phyloP scores from a whole-genome alignment of 2,797 vertebrate genomes.

The Thripadectes ignobilis region DNA sequence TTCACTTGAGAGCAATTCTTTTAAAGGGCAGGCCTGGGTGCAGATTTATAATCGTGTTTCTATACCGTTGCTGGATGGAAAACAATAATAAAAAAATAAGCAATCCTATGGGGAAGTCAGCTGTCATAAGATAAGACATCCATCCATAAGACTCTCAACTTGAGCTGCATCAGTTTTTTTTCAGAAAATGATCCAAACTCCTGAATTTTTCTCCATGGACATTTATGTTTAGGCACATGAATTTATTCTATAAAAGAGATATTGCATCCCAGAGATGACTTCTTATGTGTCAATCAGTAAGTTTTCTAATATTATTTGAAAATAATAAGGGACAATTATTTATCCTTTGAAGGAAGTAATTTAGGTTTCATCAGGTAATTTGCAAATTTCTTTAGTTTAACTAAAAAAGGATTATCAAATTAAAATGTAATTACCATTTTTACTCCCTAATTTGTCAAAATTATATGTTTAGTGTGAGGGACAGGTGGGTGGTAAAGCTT shows the following conservation, averaged over 20 bases:
- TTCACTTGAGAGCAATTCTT: slow-evolving; percentile 2
- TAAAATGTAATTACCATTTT: slow-evolving; percentile 67
- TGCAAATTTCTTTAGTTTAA: slow-evolving; percentile 70
- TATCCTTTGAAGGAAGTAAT: slow-evolving; percentile 63
- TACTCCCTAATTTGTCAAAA: slow-evolving; percentile 65
- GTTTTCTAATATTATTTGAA: slow-evolving; percentile 55
- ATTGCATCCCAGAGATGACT: not conserved
- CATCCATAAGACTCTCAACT: not conserved
- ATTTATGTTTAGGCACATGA: not conserved
- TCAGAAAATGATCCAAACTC: not conserved
- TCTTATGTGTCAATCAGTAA: slow-evolving; percentile 43
- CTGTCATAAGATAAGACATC: not conserved
- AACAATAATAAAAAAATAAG: not conserved
- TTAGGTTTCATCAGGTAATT: slow-evolving; percentile 62
- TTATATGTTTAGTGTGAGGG: slow-evolving; percentile 64
- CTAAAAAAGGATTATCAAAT: slow-evolving; percentile 71
- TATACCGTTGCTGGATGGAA: not conserved
- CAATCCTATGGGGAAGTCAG: not conserved
- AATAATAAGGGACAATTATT: slow-evolving; percentile 62
- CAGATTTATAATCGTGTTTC: slow-evolving; percentile 25
- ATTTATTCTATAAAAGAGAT: not conserved
- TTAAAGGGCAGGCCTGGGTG: slow-evolving; percentile 10
- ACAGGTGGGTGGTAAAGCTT: slow-evolving; percentile 52
- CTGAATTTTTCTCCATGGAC: not conserved
- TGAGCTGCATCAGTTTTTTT: not conserved